Percentiles rank a stretch among this genome's conserved stretches.
These are phyloP conservation scores for Jacana jacana DNA, from an alignment of 2,113 vertebrate genomes.

Conservation along the genomic window DNA sequence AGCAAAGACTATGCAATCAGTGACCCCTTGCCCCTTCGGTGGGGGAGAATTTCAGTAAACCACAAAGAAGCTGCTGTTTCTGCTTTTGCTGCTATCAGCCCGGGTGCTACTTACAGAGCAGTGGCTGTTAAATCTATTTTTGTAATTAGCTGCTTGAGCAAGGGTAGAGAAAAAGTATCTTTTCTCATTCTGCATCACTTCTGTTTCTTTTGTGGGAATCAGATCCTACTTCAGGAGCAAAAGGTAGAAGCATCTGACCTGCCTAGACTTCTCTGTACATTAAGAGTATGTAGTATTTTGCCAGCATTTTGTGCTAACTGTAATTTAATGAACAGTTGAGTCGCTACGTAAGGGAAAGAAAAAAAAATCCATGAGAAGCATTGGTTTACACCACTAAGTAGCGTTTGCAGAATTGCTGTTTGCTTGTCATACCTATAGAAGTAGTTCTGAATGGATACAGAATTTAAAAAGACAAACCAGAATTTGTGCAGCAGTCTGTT, in stretches of 20 bases:
- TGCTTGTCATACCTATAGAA: neutral
- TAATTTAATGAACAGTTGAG: neutral
- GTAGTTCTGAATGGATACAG: neutral
- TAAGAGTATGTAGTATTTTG: neutral
- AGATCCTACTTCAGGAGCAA: neutral
- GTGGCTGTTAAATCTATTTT: neutral
- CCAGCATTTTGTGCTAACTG: neutral
- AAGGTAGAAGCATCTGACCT: neutral
- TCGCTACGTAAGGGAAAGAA: neutral
- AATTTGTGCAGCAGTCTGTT: neutral
- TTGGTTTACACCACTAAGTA: neutral
- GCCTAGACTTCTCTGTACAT: neutral
- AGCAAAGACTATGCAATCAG: conserved; percentile 52
- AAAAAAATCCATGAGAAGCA: neutral
- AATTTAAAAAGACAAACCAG: neutral
- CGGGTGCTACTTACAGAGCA: neutral
- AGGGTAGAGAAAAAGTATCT: neutral
- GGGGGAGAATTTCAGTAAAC: conserved; percentile 1
- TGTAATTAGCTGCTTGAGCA: neutral
- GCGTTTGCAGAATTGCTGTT: neutral
- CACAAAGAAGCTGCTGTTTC: conserved; percentile 62
- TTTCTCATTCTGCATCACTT: neutral
- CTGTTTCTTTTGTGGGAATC: neutral
- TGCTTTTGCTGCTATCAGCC: conserved; percentile 25
- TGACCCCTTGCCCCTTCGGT: neutral